A percentile compares a stretch with the other conserved stretches of the same genome.
Conservation (phyloP, 2,797 vertebrate genomes). For the Hapalemur alaotrensis region DNA sequence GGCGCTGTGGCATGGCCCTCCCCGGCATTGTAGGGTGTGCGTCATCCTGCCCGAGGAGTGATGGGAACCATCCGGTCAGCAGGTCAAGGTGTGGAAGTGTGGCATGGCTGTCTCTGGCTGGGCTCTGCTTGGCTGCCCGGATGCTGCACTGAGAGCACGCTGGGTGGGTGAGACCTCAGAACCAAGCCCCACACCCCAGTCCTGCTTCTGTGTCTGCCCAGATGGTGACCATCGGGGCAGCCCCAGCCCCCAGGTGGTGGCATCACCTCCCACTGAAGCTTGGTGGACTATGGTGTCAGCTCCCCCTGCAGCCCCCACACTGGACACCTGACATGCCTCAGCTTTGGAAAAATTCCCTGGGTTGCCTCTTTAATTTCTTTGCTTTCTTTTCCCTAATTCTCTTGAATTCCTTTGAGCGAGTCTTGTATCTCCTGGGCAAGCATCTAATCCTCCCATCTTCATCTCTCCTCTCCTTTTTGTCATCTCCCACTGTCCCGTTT, state of each 20-base stretch:
- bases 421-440: neutral
- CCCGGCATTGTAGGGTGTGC: fast-evolving
- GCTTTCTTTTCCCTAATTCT: neutral
- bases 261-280: fast-evolving
- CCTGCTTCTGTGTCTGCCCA: neutral
- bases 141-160: neutral
- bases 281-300: neutral
- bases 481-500: neutral
- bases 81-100: fast-evolving
- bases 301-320: neutral
- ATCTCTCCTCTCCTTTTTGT: neutral
- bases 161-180: neutral
- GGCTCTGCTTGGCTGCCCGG: neutral
- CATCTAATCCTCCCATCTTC: neutral
- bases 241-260: fast-evolving
- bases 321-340: neutral
- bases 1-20: fast-evolving
- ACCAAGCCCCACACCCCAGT: neutral
- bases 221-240: fast-evolving
- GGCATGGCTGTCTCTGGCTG: neutral
- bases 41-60: neutral
- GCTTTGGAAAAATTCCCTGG: neutral
- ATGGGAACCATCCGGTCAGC: no score
- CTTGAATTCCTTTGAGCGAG: no score
- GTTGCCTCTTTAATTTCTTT: neutral